Evolutionary conservation across 2,888 invertebrate genomes (phyloP).

Genomic region (Automeris io): DNA sequence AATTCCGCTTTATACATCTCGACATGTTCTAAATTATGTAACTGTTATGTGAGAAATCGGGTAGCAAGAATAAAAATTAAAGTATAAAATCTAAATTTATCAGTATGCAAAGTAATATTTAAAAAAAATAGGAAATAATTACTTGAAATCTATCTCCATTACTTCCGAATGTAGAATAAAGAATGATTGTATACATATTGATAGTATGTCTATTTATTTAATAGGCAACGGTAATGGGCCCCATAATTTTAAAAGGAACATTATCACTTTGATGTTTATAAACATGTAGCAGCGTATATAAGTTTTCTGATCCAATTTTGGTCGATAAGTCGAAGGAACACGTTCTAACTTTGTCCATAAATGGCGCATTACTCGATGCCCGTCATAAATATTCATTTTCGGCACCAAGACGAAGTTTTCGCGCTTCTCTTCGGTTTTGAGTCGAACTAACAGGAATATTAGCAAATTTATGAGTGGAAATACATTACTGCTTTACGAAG

Average conservation of each 20-base stretch:
- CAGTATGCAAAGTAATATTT: no score
- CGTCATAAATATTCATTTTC: slow-evolving; percentile 75
- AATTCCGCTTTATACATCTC: no score
- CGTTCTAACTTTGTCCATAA: slow-evolving; percentile 70
- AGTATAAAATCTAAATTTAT: no score
- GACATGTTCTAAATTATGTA: no score
- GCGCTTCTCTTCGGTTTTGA: slow-evolving; percentile 46
- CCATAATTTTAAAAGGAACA: slow-evolving; percentile 2
- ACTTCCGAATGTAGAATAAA: no score
- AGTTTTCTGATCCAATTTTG: slow-evolving; percentile 39
- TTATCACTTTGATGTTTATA: slow-evolving; percentile 1
- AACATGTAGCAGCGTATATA: slow-evolving; percentile 10
- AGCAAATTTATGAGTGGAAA: slow-evolving; percentile 70
- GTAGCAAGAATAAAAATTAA: no score
- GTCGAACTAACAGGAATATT: slow-evolving; percentile 62
- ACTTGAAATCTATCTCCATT: no score
- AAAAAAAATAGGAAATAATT: no score
- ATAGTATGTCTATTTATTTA: background rate
- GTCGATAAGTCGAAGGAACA: slow-evolving; percentile 59
- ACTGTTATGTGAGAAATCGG: no score
- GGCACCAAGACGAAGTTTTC: slow-evolving; percentile 64
- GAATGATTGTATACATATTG: no score
- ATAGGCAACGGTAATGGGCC: background rate
- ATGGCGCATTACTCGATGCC: slow-evolving; percentile 65
- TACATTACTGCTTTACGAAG: slow-evolving; percentile 45